Evolutionary conservation across 2,113 vertebrate species (phyloP).

Genomic region (Nothobranchius furzeri): DNA sequence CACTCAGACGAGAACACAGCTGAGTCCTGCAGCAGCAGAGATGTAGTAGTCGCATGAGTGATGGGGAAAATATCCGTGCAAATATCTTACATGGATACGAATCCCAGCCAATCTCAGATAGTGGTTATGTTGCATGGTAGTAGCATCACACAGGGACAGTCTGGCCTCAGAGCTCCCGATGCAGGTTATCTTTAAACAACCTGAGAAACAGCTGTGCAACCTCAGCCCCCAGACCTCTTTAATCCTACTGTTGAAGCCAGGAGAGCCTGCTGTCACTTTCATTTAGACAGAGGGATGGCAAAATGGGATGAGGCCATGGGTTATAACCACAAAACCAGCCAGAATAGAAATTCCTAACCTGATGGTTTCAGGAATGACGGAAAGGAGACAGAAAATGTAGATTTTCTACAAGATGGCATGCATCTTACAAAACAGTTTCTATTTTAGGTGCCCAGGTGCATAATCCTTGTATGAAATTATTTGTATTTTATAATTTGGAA

Average conservation of each 20-base stretch:
- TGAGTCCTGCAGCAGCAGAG: slow-evolving; percentile 4
- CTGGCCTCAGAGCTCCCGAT: slow-evolving; percentile 24
- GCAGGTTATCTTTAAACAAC: slow-evolving; percentile 68
- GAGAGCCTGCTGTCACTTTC: slow-evolving; percentile 50
- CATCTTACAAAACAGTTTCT: background rate
- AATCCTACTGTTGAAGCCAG: slow-evolving; percentile 58
- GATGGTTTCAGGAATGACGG: background rate
- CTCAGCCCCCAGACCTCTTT: slow-evolving; percentile 48
- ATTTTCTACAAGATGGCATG: slow-evolving; percentile 1
- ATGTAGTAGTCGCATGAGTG: too few relatives aligned
- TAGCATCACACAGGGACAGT: slow-evolving; percentile 31
- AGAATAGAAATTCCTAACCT: slow-evolving; percentile 12
- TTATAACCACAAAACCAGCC: slow-evolving; percentile 9
- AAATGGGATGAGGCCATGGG: slow-evolving; percentile 35
- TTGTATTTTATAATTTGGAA: too few relatives aligned
- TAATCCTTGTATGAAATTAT: too few relatives aligned
- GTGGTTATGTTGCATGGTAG: slow-evolving; percentile 42
- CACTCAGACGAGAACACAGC: slow-evolving; percentile 37
- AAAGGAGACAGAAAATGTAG: slow-evolving; percentile 9
- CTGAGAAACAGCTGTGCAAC: slow-evolving; percentile 64
- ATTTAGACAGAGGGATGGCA: slow-evolving; percentile 49
- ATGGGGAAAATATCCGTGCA: slow-evolving; percentile 16
- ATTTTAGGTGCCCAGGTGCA: background rate
- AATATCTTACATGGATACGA: slow-evolving; percentile 36
- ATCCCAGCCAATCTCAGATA: slow-evolving; percentile 38